Conservation (phyloP, 1,140 invertebrate genomes). For the Drosophila takahashii region DNA sequence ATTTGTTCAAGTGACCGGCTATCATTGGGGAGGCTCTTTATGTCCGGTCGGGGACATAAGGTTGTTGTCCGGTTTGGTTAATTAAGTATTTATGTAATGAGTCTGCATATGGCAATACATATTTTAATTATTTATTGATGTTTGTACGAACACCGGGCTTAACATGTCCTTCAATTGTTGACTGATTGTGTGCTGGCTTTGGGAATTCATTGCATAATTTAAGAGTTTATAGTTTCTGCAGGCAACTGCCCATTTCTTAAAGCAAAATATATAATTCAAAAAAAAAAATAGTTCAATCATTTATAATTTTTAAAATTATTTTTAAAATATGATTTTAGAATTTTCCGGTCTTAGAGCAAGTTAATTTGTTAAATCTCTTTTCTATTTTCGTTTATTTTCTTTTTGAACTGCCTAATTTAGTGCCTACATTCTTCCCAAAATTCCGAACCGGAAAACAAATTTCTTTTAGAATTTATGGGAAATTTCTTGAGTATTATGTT, state of each 20-base stretch:
- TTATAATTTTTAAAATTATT: no score
- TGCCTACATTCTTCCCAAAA: no score
- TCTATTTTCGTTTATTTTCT: not conserved
- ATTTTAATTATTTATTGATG: constrained; percentile 48
- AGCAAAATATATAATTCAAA: no score
- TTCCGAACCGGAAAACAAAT: constrained; percentile 1
- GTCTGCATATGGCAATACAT: constrained; percentile 41
- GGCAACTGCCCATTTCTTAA: not conserved
- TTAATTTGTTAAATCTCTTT: not conserved
- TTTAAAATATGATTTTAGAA: not conserved
- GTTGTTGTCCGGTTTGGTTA: constrained; percentile 33
- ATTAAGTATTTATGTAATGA: constrained; percentile 60
- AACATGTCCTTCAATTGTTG: constrained; percentile 7
- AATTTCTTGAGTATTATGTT: constrained; percentile 28
- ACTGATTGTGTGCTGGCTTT: constrained; percentile 8
- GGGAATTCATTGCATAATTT: not conserved
- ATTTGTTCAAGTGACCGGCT: constrained; percentile 50
- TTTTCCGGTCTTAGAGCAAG: not conserved
- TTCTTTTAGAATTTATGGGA: constrained; percentile 1
- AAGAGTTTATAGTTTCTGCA: not conserved
- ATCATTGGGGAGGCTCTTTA: constrained; percentile 40
- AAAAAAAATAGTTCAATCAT: no score
- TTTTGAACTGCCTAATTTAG: not conserved
- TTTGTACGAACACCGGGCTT: constrained; percentile 18
- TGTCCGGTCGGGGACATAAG: constrained; percentile 28